A percentile compares a stretch with the other conserved stretches of the same genome.
Evolutionary conservation across 2,113 vertebrate genomes (phyloP).

Genomic region (Probosciger aterrimus): DNA sequence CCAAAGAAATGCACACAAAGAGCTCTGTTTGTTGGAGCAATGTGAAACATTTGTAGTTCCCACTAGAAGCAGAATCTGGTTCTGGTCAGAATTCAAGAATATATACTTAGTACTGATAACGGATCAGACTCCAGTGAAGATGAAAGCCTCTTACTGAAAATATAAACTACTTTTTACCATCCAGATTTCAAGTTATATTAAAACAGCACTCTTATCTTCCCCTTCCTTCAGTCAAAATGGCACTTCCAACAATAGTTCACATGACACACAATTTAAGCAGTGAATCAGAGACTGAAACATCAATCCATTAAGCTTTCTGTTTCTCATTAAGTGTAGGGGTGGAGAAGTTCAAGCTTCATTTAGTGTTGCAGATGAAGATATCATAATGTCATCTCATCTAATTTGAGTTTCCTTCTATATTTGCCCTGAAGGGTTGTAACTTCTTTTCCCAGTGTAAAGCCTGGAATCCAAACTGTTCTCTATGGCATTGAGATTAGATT

Average conservation of each 20-base stretch:
- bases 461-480: neutral
- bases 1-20: neutral
- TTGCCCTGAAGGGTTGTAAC: neutral
- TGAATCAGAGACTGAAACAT: neutral
- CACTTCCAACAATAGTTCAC: neutral
- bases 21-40: neutral
- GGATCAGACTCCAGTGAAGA: neutral
- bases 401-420: neutral
- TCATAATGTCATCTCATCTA: neutral
- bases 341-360: neutral
- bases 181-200: constrained; percentile 3
- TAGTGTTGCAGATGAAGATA: neutral
- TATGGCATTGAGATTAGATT: neutral
- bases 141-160: constrained; percentile 25
- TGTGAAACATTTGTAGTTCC: neutral
- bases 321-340: neutral
- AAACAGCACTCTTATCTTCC: neutral
- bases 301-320: neutral
- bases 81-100: neutral
- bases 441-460: neutral
- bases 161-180: neutral
- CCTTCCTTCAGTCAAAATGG: neutral
- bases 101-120: neutral
- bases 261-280: neutral
- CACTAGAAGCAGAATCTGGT: neutral